Evolutionary conservation across 2,797 vertebrate species (phyloP).

Genomic region (Onychomys leucogaster): DNA sequence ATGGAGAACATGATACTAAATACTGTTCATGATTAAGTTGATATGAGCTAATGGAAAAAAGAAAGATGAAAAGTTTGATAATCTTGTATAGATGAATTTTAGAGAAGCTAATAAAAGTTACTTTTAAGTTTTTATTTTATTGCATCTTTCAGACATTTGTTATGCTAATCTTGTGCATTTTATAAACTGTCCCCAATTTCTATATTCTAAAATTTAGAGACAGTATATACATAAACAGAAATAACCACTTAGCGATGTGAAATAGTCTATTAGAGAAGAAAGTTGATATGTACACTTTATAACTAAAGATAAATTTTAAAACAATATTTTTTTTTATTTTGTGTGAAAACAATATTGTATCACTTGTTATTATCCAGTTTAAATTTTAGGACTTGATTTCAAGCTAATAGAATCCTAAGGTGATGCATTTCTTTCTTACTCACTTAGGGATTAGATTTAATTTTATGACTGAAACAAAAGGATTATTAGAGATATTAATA

Average conservation of each 20-base stretch:
- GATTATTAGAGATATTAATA: conserved; percentile 31
- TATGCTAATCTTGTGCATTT: not conserved
- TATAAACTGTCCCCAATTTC: not conserved
- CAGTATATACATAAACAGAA: not conserved
- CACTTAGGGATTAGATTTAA: not conserved
- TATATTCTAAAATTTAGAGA: not conserved
- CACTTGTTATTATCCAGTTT: not conserved
- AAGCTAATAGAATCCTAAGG: not conserved
- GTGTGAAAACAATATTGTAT: not conserved
- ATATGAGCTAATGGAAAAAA: not conserved
- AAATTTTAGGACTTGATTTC: not conserved
- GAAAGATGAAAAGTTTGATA: not conserved
- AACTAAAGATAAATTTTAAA: not conserved
- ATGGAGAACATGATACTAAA: not conserved
- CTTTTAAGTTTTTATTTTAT: not conserved
- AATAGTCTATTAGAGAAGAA: not conserved
- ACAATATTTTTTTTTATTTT: not conserved
- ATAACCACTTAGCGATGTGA: not conserved
- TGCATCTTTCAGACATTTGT: not conserved
- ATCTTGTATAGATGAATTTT: not conserved
- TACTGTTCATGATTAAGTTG: not conserved
- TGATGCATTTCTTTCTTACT: not conserved
- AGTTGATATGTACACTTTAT: not conserved
- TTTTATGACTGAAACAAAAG: conserved; percentile 45
- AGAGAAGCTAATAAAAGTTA: not conserved